These are phyloP conservation scores for Grammomys dolichurus DNA, from an alignment of 2,113 vertebrate genomes.

Conservation along the genomic window DNA sequence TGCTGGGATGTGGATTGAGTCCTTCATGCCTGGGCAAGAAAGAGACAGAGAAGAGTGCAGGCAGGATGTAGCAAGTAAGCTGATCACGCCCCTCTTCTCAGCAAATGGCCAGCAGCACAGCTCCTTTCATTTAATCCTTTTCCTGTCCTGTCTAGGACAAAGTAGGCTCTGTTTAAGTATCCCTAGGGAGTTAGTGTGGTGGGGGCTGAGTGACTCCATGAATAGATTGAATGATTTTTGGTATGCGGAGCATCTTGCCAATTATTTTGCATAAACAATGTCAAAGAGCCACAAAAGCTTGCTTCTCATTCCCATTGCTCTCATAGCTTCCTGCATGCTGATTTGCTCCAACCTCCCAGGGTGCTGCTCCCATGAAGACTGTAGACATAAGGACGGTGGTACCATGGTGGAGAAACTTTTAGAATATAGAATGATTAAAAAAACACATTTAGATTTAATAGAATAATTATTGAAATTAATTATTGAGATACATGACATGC, in stretches of 20 bases:
- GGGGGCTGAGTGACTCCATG: not conserved
- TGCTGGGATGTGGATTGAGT: not conserved
- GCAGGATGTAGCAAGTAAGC: not conserved
- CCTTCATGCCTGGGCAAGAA: slow-evolving; percentile 10
- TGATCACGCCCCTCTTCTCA: not conserved
- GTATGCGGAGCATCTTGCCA: slow-evolving; percentile 37
- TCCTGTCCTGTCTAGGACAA: not conserved
- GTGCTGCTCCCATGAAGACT: slow-evolving; percentile 3
- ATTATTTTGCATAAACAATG: slow-evolving; percentile 63
- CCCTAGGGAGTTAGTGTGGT: not conserved
- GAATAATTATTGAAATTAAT: slow-evolving; percentile 73
- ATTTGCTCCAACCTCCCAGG: not conserved
- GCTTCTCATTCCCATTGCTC: slow-evolving; percentile 4
- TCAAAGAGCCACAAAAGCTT: slow-evolving; percentile 40
- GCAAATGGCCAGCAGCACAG: not conserved
- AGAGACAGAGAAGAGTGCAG: slow-evolving; percentile 13
- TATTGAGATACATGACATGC: slow-evolving; percentile 76
- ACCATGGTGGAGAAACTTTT: not conserved
- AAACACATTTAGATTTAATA: slow-evolving; percentile 63
- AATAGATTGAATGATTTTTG: slow-evolving; percentile 65
- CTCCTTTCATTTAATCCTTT: slow-evolving; percentile 58
- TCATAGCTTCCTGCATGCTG: not conserved
- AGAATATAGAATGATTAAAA: slow-evolving; percentile 64
- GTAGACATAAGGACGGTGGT: not conserved
- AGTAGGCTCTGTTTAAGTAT: slow-evolving; percentile 56